A percentile compares a stretch with the other conserved stretches of the same genome.
Conservation (phyloP, 2,113 vertebrate genomes). For the Clarias macrocephalus region DNA sequence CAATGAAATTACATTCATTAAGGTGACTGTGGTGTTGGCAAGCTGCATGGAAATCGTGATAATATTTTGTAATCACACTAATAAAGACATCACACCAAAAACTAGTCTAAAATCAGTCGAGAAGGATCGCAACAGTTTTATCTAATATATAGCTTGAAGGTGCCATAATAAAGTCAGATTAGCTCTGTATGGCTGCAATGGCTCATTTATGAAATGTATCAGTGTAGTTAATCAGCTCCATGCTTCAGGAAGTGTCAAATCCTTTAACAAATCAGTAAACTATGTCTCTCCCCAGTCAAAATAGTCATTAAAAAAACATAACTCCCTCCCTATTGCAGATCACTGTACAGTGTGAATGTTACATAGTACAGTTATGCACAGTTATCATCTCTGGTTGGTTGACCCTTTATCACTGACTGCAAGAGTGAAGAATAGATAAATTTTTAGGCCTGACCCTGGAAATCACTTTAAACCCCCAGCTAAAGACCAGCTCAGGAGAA, state of each 20-base stretch:
- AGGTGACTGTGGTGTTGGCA: not conserved
- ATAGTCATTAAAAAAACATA: constrained; percentile 40
- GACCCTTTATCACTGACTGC: constrained; percentile 7
- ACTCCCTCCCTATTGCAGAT: not conserved
- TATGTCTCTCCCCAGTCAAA: constrained; percentile 38
- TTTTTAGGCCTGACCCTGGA: constrained; percentile 33
- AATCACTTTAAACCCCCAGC: constrained; percentile 38
- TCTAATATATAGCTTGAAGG: constrained; percentile 9
- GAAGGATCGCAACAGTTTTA: not conserved
- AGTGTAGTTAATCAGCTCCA: constrained; percentile 18
- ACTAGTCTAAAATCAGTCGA: not conserved
- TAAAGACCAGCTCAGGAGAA: constrained; percentile 44
- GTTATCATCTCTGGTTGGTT: constrained; percentile 7
- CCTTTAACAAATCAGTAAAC: constrained; percentile 22
- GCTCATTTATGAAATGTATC: constrained; percentile 48
- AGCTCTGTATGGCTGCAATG: constrained; percentile 34
- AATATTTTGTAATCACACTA: constrained; percentile 20
- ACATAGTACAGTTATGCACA: not conserved
- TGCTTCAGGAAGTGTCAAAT: constrained; percentile 33
- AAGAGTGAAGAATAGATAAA: constrained; percentile 14
- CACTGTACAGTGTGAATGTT: not conserved
- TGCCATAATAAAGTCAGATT: constrained; percentile 24
- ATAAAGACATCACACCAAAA: constrained; percentile 9
- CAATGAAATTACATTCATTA: not conserved
- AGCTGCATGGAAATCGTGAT: not conserved